Base-by-base conservation (phyloP, 1,140 invertebrate species). In the Leptinotarsa texana region DNA sequence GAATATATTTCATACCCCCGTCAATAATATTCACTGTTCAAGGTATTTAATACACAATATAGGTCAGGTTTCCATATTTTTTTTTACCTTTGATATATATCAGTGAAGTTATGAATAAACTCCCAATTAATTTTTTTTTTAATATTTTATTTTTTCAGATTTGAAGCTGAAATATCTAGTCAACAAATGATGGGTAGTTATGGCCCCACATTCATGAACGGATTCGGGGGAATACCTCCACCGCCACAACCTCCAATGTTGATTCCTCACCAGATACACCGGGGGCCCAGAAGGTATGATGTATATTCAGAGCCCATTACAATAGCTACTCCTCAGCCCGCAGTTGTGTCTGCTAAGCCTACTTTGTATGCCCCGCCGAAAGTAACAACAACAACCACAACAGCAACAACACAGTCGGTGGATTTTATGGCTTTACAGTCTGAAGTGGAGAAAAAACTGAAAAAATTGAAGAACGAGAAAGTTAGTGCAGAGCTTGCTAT, bases 121-220 rank as follows among this genome's bases (percentile, higher is more conserved):
- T 6, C 4, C 0, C 22, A 75, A 69, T 63, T 68, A 75, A 78
- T 63, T 63, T 27, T 27, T 27, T 1, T 6, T 24, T 24, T 2
- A n/a, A 21, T 21, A 21, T 21, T 65, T 73, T 3, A 11, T 42
- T 76, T 74, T 79, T 80, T 62, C 73, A 94, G 93, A 78, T 96
- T 96, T 85, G 94, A 95, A 83, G 93, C 94, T n/a, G 94, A 95
- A 86, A 95, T 95, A 76, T 92, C 93, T 6, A 90, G 90, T 69
- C 92, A 3, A 92, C 91, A 81, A 89, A 87, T 79, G 88, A 90
- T 82, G 89, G 92, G 13, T 89, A 92, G 76, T 87, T 77, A 79
- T 69, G 77, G 77, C 89, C 91, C 75, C 86, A 87, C 85, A 77
- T 89, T 86, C 79, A 75, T 87, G 72, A 77, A 86, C 79, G 74